Percentiles rank a stretch among this genome's conserved stretches.
Evolutionary conservation across 2,113 vertebrate species (phyloP).

Genomic region (Haliaeetus leucogaster): DNA sequence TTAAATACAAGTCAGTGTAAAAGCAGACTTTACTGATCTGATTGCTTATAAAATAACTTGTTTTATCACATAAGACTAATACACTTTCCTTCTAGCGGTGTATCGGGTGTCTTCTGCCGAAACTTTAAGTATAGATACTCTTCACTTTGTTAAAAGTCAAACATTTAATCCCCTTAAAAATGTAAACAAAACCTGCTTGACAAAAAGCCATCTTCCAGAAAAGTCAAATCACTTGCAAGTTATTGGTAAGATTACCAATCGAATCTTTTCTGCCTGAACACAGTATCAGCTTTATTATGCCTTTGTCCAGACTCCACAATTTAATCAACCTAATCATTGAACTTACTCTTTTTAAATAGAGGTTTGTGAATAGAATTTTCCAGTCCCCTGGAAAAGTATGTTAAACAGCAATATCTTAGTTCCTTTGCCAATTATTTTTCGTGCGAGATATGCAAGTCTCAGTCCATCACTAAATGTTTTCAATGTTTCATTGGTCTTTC

Average conservation of each 20-base stretch:
- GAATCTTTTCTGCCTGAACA: neutral
- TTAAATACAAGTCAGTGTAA: neutral
- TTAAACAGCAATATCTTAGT: neutral
- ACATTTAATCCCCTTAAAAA: neutral
- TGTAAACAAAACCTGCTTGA: neutral
- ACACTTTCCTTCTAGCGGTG: neutral
- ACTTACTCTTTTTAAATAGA: neutral
- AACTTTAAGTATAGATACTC: neutral
- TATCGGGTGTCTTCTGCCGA: neutral
- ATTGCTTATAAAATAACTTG: neutral
- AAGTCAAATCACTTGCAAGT: neutral
- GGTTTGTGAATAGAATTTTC: neutral
- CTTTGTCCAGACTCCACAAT: neutral
- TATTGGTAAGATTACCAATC: neutral
- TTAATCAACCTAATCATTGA: neutral
- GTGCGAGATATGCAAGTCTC: neutral
- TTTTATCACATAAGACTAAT: neutral
- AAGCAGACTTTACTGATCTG: neutral
- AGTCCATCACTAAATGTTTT: neutral
- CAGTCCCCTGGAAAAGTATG: neutral
- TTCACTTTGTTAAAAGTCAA: neutral
- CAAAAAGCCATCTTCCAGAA: neutral
- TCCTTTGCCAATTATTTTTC: neutral
- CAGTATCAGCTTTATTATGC: neutral
- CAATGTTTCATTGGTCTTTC: neutral